Percentiles rank a stretch among this genome's conserved stretches.
These are phyloP conservation scores for Parnassius smintheus DNA, from an alignment of 2,888 invertebrate species.

Conservation along the genomic window DNA sequence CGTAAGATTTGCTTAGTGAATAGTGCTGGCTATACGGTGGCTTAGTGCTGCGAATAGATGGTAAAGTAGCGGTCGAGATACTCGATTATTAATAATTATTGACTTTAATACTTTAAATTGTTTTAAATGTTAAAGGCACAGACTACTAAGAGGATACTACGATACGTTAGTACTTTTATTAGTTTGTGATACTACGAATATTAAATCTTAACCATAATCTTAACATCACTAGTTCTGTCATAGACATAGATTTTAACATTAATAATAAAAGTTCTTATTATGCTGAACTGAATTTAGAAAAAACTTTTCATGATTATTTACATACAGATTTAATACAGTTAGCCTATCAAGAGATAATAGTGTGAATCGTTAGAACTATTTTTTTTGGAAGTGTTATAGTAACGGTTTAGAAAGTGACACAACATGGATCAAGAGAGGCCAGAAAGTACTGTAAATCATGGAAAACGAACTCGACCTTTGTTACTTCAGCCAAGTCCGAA, in stretches of 20 bases:
- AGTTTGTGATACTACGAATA: no score
- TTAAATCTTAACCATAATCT: no score
- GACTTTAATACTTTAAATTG: no score
- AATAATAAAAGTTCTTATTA: constrained; percentile 12
- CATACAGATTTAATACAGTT: constrained; percentile 8
- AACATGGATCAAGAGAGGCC: constrained; percentile 71
- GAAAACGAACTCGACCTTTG: constrained; percentile 74
- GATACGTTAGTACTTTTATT: no score
- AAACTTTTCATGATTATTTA: constrained; percentile 19
- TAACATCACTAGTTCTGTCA: no score
- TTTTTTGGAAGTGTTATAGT: background rate
- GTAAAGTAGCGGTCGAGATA: no score
- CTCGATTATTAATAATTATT: no score
- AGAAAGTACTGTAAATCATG: constrained; percentile 63
- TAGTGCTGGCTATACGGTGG: no score
- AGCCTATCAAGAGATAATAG: constrained; percentile 8
- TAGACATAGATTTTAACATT: background rate
- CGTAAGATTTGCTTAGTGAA: no score
- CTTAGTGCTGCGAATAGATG: no score
- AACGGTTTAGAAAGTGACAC: constrained; percentile 31
- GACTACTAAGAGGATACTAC: no score
- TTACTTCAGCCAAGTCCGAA: constrained; percentile 67
- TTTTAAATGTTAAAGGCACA: no score
- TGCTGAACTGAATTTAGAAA: constrained; percentile 4
- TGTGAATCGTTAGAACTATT: background rate